phyloP scores from a whole-genome alignment of 2,113 vertebrate species.

The Halichoeres trimaculatus region DNA sequence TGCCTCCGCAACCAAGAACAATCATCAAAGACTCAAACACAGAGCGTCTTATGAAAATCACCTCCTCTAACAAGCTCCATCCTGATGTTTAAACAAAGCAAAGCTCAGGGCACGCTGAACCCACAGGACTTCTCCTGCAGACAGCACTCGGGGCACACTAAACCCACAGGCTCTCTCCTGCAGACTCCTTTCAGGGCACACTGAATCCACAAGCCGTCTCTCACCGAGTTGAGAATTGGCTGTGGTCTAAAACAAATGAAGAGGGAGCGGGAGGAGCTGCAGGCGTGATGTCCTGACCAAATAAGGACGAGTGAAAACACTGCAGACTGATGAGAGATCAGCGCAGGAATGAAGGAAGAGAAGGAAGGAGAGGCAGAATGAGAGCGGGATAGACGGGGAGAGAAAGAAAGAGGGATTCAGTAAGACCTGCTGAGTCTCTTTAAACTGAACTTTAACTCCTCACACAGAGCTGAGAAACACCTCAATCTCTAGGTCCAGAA shows the following conservation, averaged over 20 bases:
- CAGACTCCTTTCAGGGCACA: conserved; percentile 3
- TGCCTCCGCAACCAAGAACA: too few species aligned
- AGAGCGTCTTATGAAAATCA: too few species aligned
- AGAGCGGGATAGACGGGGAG: conserved; percentile 24
- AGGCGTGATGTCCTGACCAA: conserved; percentile 80
- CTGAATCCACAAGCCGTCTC: conserved; percentile 37
- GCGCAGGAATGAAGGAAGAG: conserved; percentile 69
- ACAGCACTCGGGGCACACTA: conserved; percentile 9
- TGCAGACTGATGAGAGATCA: conserved; percentile 32
- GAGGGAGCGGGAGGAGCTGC: conserved; percentile 59
- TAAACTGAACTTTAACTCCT: too few species aligned
- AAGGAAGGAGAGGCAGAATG: conserved; percentile 69
- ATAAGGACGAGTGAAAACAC: conserved; percentile 82
- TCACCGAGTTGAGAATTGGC: conserved; percentile 36
- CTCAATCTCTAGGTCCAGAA: too few species aligned
- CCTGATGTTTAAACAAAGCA: too few species aligned
- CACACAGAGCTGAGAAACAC: too few species aligned
- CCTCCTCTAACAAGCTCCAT: too few species aligned
- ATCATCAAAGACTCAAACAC: too few species aligned
- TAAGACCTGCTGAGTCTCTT: too few species aligned
- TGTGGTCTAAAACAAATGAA: conserved; percentile 64
- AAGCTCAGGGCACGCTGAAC: too few species aligned
- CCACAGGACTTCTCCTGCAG: too few species aligned
- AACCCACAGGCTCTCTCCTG: conserved; percentile 20
- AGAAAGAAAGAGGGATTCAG: too few species aligned